Evolutionary conservation across 2,888 invertebrate species (phyloP).

Genomic region (Leptinotarsa tumamoca): DNA sequence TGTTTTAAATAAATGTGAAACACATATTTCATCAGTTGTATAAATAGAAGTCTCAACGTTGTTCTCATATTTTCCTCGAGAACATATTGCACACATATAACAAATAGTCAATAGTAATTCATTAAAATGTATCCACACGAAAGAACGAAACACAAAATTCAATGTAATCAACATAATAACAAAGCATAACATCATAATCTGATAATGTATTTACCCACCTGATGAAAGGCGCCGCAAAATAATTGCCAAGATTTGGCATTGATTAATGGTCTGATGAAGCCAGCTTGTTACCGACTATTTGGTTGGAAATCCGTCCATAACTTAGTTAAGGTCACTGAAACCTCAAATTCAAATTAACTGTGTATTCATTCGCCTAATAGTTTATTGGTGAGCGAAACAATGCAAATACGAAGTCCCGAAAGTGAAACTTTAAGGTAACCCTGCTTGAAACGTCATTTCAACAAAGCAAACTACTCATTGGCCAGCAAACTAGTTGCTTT

Average conservation of each 20-base stretch:
- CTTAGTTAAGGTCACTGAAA: slow-evolving; percentile 8
- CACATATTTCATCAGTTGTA: too few species aligned
- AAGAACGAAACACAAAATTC: too few species aligned
- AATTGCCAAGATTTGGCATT: slow-evolving; percentile 4
- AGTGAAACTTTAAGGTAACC: not conserved
- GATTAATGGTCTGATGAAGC: slow-evolving; percentile 6
- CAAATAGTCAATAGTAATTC: too few species aligned
- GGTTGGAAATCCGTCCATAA: not conserved
- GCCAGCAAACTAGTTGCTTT: not conserved
- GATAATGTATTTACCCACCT: not conserved
- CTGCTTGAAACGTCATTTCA: too few species aligned
- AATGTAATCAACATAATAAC: not conserved
- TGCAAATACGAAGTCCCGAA: not conserved
- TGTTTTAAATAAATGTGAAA: too few species aligned
- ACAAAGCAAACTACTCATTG: not conserved
- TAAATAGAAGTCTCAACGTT: too few species aligned
- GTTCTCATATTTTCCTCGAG: too few species aligned
- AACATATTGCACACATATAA: too few species aligned
- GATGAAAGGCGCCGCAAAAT: not conserved
- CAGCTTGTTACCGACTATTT: not conserved
- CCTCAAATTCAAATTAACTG: slow-evolving; percentile 7
- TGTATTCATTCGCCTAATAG: not conserved
- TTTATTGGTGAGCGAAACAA: not conserved
- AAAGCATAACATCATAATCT: not conserved
- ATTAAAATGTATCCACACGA: too few species aligned